Percentiles rank a stretch among this genome's conserved stretches.
Evolutionary conservation across 2,888 invertebrate species (phyloP).

Genomic region (Rhimphoctona megacephalus): DNA sequence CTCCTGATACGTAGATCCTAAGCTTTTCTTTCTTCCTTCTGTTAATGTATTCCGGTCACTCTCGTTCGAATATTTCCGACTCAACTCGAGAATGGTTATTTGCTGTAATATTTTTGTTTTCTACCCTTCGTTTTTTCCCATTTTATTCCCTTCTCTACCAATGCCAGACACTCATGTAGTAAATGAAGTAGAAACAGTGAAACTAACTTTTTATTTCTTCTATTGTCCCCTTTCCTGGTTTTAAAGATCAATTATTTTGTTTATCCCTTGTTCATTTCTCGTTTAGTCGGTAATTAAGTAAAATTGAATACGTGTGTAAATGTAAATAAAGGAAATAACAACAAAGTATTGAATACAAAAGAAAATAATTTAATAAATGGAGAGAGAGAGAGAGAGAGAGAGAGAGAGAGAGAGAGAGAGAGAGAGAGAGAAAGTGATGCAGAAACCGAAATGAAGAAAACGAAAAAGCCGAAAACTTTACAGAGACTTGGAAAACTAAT

Average conservation of each 20-base stretch:
- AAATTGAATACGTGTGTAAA: not conserved
- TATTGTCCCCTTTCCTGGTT: not conserved
- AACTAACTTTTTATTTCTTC: not conserved
- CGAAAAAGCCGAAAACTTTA: too few relatives aligned
- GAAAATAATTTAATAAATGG: too few relatives aligned
- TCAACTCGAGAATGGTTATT: constrained; percentile 11
- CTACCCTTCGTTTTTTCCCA: not conserved
- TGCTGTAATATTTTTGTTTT: constrained; percentile 12
- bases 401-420: too few relatives aligned
- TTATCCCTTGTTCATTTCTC: not conserved
- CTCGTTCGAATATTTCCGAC: constrained; percentile 15
- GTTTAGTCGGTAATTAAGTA: not conserved
- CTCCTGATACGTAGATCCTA: not conserved
- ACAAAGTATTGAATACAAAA: too few relatives aligned
- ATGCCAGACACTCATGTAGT: not conserved
- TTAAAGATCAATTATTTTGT: not conserved
- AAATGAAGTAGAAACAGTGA: not conserved
- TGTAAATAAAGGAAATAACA: too few relatives aligned
- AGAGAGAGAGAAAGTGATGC: too few relatives aligned
- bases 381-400: too few relatives aligned
- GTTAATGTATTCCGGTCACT: constrained; percentile 31
- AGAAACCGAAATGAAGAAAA: too few relatives aligned
- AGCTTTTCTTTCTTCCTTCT: not conserved
- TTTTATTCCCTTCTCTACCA: not conserved
- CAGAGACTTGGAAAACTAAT: too few relatives aligned